Percentiles rank a stretch among this genome's conserved stretches.
Evolutionary conservation across 2,888 invertebrate genomes (phyloP).

Genomic region (Bellardia bayeri): DNA sequence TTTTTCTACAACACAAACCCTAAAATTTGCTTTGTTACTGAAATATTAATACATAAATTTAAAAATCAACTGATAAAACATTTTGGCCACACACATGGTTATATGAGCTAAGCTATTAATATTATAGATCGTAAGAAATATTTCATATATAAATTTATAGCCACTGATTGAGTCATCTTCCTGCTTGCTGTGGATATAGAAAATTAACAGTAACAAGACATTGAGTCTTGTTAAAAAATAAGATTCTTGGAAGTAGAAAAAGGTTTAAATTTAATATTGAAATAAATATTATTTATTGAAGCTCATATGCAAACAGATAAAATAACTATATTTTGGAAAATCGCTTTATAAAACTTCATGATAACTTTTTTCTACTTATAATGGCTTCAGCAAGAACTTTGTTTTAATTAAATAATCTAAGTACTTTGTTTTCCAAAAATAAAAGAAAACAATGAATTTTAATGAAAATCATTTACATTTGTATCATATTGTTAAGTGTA

Average conservation of each 20-base stretch:
- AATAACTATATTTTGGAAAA: too few relatives aligned
- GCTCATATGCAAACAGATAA: too few relatives aligned
- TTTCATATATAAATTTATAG: conserved; percentile 60
- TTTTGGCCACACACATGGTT: conserved; percentile 49
- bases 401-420: too few relatives aligned
- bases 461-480: too few relatives aligned
- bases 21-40: conserved; percentile 27
- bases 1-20: conserved; percentile 23
- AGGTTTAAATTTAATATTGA: not conserved
- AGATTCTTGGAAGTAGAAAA: not conserved
- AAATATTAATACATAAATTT: conserved; percentile 61
- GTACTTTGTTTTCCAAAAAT: too few relatives aligned
- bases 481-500: too few relatives aligned
- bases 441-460: too few relatives aligned
- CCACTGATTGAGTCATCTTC: conserved; percentile 52
- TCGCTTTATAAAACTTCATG: too few relatives aligned
- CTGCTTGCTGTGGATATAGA: not conserved
- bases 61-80: conserved; percentile 52
- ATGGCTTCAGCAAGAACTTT: too few relatives aligned
- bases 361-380: too few relatives aligned
- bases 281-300: not conserved
- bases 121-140: conserved; percentile 25
- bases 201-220: not conserved
- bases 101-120: conserved; percentile 23
- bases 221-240: not conserved